These are phyloP conservation scores for Netelia melanura DNA, from an alignment of 2,888 invertebrate genomes.

Conservation along the genomic window DNA sequence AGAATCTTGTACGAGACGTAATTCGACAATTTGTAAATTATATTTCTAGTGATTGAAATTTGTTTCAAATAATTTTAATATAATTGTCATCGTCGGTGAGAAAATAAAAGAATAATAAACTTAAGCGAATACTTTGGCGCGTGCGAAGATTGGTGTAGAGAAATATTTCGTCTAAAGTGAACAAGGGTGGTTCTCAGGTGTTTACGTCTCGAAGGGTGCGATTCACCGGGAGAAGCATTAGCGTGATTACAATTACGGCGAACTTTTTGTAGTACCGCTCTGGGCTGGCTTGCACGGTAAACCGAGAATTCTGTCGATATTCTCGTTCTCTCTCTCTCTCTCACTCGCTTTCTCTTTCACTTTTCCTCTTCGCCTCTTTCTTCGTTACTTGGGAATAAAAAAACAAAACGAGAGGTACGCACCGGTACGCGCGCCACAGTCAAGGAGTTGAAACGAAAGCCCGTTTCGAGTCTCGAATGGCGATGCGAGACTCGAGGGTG, in stretches of 20 bases:
- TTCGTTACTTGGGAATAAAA: no score
- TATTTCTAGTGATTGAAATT: no score
- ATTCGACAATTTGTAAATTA: no score
- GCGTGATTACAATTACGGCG: slow-evolving; percentile 76
- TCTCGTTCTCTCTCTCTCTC: no score
- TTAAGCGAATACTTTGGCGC: no score
- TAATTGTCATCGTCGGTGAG: no score
- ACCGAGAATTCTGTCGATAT: slow-evolving; percentile 22
- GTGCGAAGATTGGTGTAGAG: not conserved
- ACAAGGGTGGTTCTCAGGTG: slow-evolving; percentile 13
- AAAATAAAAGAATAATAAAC: no score
- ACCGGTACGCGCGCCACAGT: no score
- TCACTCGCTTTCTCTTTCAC: no score
- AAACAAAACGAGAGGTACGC: no score
- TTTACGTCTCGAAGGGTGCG: slow-evolving; percentile 44
- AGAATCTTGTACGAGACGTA: no score
- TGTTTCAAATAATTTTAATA: no score
- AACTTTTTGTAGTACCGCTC: slow-evolving; percentile 71
- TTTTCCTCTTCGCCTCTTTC: not conserved
- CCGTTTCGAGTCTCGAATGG: not conserved
- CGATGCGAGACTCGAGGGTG: slow-evolving; percentile 19
- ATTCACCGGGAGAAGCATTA: slow-evolving; percentile 71
- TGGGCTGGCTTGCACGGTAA: slow-evolving; percentile 29
- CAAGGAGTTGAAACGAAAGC: slow-evolving; percentile 23
- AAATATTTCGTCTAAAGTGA: not conserved